Evolutionary conservation across 1,140 invertebrate genomes (phyloP).

Genomic region (Phthorimaea operculella): DNA sequence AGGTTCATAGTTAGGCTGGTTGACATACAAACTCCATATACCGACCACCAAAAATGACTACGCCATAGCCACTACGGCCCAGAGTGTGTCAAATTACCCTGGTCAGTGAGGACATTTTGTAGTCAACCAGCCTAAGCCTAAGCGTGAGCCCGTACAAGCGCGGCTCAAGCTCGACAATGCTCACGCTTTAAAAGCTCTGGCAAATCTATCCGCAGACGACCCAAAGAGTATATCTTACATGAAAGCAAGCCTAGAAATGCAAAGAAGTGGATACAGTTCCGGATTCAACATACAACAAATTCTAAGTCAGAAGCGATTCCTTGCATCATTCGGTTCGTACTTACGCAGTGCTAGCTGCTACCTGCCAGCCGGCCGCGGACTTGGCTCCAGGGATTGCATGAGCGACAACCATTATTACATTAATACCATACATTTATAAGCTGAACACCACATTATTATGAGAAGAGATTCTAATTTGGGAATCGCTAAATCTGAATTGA

Average conservation of each 20-base stretch:
- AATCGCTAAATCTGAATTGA: no score
- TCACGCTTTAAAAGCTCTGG: slow-evolving; percentile 24
- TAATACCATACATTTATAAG: slow-evolving; percentile 59
- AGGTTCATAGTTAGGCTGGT: no score
- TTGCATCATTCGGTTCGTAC: slow-evolving; percentile 57
- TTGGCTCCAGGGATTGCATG: slow-evolving; percentile 58
- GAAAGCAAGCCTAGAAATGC: slow-evolving; percentile 53
- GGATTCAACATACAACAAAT: slow-evolving; percentile 52
- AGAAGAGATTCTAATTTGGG: no score
- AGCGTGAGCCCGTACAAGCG: no score
- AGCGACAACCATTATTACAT: slow-evolving; percentile 66
- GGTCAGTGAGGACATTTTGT: no score
- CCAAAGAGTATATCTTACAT: slow-evolving; percentile 30
- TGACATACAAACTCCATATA: no score
- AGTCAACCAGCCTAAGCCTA: no score
- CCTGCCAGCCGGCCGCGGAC: slow-evolving; percentile 49
- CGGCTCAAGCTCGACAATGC: not conserved
- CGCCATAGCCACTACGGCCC: no score
- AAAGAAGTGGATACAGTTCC: slow-evolving; percentile 43
- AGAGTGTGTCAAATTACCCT: no score
- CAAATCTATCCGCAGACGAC: slow-evolving; percentile 23
- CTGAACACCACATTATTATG: slow-evolving; percentile 34
- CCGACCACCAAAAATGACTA: no score
- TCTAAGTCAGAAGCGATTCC: slow-evolving; percentile 52
- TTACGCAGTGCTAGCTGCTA: slow-evolving; percentile 54